A percentile compares a stretch with the other conserved stretches of the same genome.
Evolutionary conservation across 2,888 invertebrate species (phyloP).

Genomic region (Vandiemenella viatica): DNA sequence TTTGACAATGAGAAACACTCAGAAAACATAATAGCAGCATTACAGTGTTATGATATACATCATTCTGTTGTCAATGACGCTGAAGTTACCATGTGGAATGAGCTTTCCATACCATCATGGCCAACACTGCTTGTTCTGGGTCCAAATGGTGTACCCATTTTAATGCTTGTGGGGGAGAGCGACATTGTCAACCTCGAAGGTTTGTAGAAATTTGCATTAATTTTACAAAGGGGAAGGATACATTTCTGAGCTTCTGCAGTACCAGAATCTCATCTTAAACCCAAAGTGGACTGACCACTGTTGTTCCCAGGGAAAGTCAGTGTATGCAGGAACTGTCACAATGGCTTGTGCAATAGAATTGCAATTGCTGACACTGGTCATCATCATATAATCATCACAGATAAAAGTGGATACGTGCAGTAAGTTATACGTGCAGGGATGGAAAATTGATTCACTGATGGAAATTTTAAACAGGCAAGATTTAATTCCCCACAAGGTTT

Average conservation of each 20-base stretch:
- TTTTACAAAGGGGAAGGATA: conserved; percentile 40
- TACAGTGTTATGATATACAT: conserved; percentile 65
- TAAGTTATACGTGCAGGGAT: conserved; percentile 46
- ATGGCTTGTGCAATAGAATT: conserved; percentile 39
- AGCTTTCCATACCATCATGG: conserved; percentile 76
- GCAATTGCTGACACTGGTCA: conserved; percentile 79
- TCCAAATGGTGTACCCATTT: conserved; percentile 58
- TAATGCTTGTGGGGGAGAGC: conserved; percentile 75
- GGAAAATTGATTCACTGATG: conserved; percentile 51
- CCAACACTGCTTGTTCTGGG: conserved; percentile 75
- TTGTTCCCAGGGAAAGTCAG: conserved; percentile 62
- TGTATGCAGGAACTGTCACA: conserved; percentile 17
- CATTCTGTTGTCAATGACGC: conserved; percentile 87
- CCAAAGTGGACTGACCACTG: conserved; percentile 37
- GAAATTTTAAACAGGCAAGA: conserved; percentile 42
- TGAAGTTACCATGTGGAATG: conserved; percentile 59
- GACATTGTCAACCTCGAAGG: conserved; percentile 49
- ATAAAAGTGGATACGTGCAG: conserved; percentile 42
- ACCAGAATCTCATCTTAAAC: conserved; percentile 37
- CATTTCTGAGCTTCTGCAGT: conserved; percentile 35
- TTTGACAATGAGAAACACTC: conserved; percentile 78
- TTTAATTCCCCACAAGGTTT: conserved; percentile 80
- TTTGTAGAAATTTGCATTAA: conserved; percentile 48
- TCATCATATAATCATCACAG: conserved; percentile 57
- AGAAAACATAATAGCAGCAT: conserved; percentile 62